phyloP scores from a whole-genome alignment of 2,888 invertebrate genomes.

The Epirrhoe alternata region DNA sequence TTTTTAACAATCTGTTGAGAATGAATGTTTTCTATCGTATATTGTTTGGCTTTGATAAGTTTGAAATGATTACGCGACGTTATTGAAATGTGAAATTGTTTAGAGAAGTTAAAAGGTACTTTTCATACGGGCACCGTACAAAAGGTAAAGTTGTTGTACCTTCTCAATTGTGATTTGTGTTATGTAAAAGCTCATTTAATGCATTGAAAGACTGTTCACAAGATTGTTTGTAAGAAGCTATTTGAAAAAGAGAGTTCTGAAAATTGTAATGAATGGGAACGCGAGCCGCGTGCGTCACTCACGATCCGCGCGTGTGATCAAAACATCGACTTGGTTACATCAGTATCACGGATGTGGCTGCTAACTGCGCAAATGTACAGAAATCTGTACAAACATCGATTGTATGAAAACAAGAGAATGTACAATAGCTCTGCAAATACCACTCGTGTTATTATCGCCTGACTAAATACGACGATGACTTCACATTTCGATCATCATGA shows the following conservation, averaged over 20 bases:
- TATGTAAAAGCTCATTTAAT: not conserved
- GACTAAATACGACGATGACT: conserved; percentile 68
- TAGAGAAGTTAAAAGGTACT: conserved; percentile 6
- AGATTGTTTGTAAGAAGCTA: not conserved
- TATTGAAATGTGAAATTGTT: conserved; percentile 8
- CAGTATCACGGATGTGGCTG: conserved; percentile 54
- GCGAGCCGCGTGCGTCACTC: conserved; percentile 31
- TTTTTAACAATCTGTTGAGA: conserved; percentile 1
- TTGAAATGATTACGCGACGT: conserved; percentile 15
- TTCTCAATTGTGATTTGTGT: not conserved
- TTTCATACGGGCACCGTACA: not conserved
- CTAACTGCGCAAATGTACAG: conserved; percentile 74
- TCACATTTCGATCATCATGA: conserved; percentile 62
- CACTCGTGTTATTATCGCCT: conserved; percentile 60
- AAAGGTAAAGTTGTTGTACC: not conserved
- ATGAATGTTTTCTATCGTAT: conserved; percentile 27
- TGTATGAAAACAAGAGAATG: conserved; percentile 65
- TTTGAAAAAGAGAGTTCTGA: conserved; percentile 10
- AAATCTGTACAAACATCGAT: conserved; percentile 78
- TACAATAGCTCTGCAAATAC: conserved; percentile 65
- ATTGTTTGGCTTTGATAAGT: conserved; percentile 42
- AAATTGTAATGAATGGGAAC: conserved; percentile 17
- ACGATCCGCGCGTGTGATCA: conserved; percentile 19
- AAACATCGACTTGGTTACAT: conserved; percentile 60
- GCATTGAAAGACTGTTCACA: not conserved